These are phyloP conservation scores for Bujurquina vittata DNA, from an alignment of 2,113 vertebrate genomes.

Conservation along the genomic window DNA sequence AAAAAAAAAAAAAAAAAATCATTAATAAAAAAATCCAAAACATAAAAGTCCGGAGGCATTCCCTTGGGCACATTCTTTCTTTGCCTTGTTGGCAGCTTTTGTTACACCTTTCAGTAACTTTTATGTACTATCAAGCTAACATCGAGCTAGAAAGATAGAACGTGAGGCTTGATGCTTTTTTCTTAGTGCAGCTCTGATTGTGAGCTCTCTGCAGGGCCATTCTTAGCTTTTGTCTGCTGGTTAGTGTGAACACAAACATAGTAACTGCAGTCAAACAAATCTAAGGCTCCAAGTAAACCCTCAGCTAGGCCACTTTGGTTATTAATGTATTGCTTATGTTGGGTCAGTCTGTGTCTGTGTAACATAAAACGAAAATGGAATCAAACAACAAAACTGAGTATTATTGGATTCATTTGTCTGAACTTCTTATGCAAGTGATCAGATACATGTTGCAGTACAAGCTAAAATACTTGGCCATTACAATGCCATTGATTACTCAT, in stretches of 20 bases:
- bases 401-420: not conserved
- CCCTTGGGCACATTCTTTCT: not conserved
- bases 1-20: not conserved
- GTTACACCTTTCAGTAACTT: not conserved
- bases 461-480: conserved; percentile 11
- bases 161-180: not conserved
- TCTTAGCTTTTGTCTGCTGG: not conserved
- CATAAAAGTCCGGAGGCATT: not conserved
- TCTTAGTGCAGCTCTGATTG: not conserved
- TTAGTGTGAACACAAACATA: not conserved
- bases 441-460: not conserved
- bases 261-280: conserved; percentile 1
- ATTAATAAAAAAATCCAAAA: not conserved
- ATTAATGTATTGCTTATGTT: not conserved
- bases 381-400: not conserved
- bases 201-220: not conserved
- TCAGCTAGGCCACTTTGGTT: not conserved
- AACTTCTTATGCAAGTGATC: not conserved
- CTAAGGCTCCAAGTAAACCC: not conserved
- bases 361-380: not conserved
- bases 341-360: too few species aligned
- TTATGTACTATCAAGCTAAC: not conserved
- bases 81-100: not conserved
- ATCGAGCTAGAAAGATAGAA: not conserved
- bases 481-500: conserved; percentile 5